phyloP scores from a whole-genome alignment of 2,888 invertebrate species.

The Andrena bucephala region DNA sequence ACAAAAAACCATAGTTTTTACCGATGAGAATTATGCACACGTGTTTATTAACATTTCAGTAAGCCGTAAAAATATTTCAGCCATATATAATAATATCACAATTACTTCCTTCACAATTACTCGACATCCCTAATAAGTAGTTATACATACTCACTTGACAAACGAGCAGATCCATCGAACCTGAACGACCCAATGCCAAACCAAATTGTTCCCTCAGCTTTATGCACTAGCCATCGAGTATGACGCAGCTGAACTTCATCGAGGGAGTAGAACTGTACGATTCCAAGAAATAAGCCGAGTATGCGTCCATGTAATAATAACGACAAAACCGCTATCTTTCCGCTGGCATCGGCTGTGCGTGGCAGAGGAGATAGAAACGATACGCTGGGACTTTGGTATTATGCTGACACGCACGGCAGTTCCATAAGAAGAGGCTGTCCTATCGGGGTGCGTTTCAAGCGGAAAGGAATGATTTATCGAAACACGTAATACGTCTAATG shows the following conservation, averaged over 20 bases:
- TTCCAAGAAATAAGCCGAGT: conserved; percentile 35
- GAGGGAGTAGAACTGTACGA: not conserved
- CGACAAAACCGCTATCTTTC: conserved; percentile 56
- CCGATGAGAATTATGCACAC: too few species aligned
- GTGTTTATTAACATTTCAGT: too few species aligned
- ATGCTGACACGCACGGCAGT: conserved; percentile 56
- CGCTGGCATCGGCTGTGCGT: conserved; percentile 41
- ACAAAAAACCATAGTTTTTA: too few species aligned
- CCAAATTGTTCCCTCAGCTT: not conserved
- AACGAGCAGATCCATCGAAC: not conserved
- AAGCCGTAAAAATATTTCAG: too few species aligned
- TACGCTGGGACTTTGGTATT: conserved; percentile 49
- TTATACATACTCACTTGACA: not conserved
- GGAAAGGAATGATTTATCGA: conserved; percentile 65
- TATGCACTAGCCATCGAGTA: not conserved
- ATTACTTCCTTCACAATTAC: too few species aligned
- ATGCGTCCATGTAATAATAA: conserved; percentile 48
- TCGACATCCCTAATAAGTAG: too few species aligned
- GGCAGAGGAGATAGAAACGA: conserved; percentile 48
- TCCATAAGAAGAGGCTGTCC: conserved; percentile 55
- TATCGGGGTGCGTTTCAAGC: conserved; percentile 55
- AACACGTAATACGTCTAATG: conserved; percentile 66
- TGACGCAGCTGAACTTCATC: not conserved
- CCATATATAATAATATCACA: too few species aligned
- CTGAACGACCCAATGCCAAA: not conserved